Evolutionary conservation across 1,140 invertebrate genomes (phyloP), one percentile per base, ranked within the genome.

Genomic region (Drosophila tristis): DNA sequence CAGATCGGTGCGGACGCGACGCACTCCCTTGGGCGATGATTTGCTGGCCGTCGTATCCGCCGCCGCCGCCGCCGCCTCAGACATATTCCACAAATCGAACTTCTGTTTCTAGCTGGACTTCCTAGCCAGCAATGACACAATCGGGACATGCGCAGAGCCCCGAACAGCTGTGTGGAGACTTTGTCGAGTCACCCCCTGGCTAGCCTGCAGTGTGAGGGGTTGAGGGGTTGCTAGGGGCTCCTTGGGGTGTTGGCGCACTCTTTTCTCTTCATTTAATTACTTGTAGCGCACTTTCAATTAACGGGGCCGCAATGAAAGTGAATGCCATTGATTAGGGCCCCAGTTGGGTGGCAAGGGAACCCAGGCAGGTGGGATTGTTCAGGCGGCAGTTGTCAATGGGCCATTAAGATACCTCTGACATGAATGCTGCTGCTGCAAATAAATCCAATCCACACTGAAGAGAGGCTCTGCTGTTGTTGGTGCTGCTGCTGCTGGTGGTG

Each of bases 21-120:
- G 90, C 44, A 92, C 92, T 45, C 92, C 92, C 66, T 94, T 84
- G 45, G 94, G 91, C 23, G 93, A 93, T 25, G 58, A 67, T n/a
- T 64, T 64, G 25, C 66, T 58, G 23, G 43, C 15, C 7, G 80
- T 42, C 43, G 70, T 49, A 55, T 42, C 47, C 20, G 42, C 39
- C 58, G 55, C 51, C 20, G 42, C 39, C 58, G 55, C 51, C 43
- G 55, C 51, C 23, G 23, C 23, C 43, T 57, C 57, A 29, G 44
- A 68, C 47, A 63, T 59, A 5, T 61, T 47, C 59, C 45, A 71
- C 53, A 58, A 71, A 71, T 71, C 65, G 64, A 71, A 70, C 70
- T 70, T 58, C 39, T 29, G 56, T 29, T 56, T 60, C 31, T 43
- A 57, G 50, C 39, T 43, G 16, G 55, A 60, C 45, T 49, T 39